Conservation (phyloP, 2,113 vertebrate genomes). For the Xiphophorus couchianus region DNA sequence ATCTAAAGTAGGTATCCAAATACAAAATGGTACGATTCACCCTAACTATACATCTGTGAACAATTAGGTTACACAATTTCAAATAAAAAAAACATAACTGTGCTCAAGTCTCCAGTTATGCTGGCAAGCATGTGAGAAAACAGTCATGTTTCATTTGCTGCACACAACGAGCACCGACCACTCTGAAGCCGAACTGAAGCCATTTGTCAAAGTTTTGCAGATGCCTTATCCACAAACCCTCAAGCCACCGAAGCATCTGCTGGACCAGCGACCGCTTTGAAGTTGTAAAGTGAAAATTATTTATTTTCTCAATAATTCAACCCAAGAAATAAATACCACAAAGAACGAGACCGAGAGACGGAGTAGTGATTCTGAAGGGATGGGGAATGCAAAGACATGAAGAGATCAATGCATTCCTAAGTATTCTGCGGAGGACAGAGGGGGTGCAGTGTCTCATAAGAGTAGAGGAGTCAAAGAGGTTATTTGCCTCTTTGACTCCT, state of each 20-base stretch:
- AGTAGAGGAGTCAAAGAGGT: conserved; percentile 43
- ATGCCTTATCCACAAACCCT: conserved; percentile 45
- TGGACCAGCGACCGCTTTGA: background rate
- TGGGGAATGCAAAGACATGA: conserved; percentile 53
- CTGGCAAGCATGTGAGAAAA: conserved; percentile 43
- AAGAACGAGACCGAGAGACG: background rate
- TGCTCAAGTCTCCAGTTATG: conserved; percentile 18
- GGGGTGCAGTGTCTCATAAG: conserved; percentile 36
- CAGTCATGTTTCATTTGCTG: background rate
- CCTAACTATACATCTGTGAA: background rate
- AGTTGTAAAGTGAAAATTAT: conserved; percentile 24
- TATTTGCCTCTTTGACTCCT: conserved; percentile 64
- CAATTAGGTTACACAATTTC: background rate
- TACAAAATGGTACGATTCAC: background rate
- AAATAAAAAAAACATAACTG: background rate
- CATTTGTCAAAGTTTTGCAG: conserved; percentile 36
- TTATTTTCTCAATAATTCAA: conserved; percentile 15
- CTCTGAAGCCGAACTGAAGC: conserved; percentile 5
- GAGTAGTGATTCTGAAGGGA: conserved; percentile 21
- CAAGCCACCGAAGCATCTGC: background rate
- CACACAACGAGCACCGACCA: background rate
- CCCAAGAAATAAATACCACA: conserved; percentile 1
- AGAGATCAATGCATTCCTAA: conserved; percentile 75
- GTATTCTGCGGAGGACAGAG: conserved; percentile 30
- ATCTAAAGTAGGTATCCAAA: background rate